phyloP scores from a whole-genome alignment of 2,113 vertebrate species.

The Gracilinanus agilis region DNA sequence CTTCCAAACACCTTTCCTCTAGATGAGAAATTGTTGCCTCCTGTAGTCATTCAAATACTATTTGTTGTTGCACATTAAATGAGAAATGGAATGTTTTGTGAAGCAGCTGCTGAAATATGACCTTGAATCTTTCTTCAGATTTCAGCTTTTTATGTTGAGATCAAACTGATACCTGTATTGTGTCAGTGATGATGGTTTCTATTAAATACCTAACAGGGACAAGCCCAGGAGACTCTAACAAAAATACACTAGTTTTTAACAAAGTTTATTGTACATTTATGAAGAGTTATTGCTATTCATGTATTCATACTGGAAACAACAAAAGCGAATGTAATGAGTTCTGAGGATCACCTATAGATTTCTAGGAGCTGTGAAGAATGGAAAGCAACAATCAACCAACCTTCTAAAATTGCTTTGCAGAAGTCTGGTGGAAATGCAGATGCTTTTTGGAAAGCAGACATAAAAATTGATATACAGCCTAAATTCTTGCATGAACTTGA shows the following conservation, averaged over 20 bases:
- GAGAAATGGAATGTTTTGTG: neutral
- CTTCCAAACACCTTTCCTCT: neutral
- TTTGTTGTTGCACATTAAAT: constrained; percentile 17
- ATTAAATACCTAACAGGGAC: constrained; percentile 6
- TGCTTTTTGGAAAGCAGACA: constrained; percentile 52
- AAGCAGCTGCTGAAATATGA: neutral
- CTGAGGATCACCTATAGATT: constrained; percentile 31
- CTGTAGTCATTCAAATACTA: neutral
- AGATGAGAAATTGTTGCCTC: constrained; percentile 20
- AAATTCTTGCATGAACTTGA: constrained; percentile 23
- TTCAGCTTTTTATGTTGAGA: constrained; percentile 29
- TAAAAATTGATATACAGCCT: constrained; percentile 46
- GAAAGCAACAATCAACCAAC: constrained; percentile 9
- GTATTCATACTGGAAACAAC: constrained; percentile 50
- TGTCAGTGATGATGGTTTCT: neutral
- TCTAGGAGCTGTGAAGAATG: constrained; percentile 40
- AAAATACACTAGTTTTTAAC: constrained; percentile 11
- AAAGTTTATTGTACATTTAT: neutral
- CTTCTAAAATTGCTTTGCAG: constrained; percentile 20
- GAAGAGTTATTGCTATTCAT: constrained; percentile 40
- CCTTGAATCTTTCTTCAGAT: constrained; percentile 32
- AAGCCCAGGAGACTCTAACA: neutral
- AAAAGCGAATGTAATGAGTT: constrained; percentile 42
- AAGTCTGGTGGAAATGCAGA: neutral
- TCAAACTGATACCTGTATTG: neutral